A percentile compares a stretch with the other conserved stretches of the same genome.
phyloP scores from a whole-genome alignment of 2,113 vertebrate genomes.

The Dromiciops gliroides region DNA sequence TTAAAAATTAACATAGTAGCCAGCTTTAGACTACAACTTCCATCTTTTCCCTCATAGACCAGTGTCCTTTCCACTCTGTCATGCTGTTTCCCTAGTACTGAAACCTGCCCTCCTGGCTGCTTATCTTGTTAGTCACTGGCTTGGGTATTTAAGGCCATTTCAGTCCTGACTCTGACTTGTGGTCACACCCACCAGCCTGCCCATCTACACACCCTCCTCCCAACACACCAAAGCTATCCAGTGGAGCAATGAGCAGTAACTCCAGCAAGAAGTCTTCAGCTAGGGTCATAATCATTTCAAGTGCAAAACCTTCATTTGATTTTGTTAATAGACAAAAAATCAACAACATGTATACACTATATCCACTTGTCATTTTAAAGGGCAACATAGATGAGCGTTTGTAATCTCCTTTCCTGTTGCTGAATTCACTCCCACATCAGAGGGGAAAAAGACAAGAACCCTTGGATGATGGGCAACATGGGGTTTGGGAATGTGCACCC shows the following conservation, averaged over 20 bases:
- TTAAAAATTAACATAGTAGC: not conserved
- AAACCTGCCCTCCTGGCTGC: not conserved
- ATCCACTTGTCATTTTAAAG: not conserved
- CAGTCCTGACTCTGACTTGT: not conserved
- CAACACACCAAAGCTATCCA: not conserved
- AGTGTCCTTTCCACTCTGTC: not conserved
- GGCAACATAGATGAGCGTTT: not conserved
- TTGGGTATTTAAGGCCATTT: not conserved
- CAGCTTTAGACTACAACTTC: not conserved
- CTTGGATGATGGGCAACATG: not conserved
- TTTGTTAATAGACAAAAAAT: not conserved
- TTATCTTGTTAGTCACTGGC: not conserved
- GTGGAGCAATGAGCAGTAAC: not conserved
- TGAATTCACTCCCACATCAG: not conserved
- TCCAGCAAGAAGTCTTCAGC: not conserved
- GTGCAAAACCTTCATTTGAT: constrained; percentile 19
- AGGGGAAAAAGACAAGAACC: too few species aligned
- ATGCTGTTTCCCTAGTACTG: not conserved
- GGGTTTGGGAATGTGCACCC: not conserved
- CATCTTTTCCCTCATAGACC: not conserved
- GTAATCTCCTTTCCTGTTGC: not conserved
- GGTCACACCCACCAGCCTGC: not conserved
- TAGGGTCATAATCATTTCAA: constrained; percentile 3
- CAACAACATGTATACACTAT: not conserved
- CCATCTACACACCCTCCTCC: not conserved